Evolutionary conservation across 2,113 vertebrate species (phyloP).

Genomic region (Penelope pileata): DNA sequence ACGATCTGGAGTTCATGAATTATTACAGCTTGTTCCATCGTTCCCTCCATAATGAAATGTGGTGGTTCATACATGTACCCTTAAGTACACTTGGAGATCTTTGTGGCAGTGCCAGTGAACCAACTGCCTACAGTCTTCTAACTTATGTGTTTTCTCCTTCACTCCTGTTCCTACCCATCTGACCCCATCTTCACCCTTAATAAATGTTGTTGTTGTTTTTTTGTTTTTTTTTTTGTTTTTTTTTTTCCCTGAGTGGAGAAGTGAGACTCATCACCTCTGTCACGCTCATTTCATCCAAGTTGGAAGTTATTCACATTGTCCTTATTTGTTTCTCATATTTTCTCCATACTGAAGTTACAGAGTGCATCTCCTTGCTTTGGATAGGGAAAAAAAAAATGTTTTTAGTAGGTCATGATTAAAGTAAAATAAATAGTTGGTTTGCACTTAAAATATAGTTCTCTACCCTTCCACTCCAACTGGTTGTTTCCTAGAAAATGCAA

Average conservation of each 20-base stretch:
- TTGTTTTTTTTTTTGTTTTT: too few species aligned
- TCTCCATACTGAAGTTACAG: not conserved
- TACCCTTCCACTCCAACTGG: not conserved
- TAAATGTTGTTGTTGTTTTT: too few species aligned
- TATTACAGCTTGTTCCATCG: not conserved
- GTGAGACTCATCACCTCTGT: not conserved
- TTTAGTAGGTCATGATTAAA: not conserved
- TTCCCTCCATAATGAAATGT: not conserved
- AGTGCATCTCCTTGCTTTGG: not conserved
- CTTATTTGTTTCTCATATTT: not conserved
- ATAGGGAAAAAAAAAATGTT: not conserved
- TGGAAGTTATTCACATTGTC: not conserved
- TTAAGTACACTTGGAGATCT: not conserved
- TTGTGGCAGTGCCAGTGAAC: not conserved
- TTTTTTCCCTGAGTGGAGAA: not conserved
- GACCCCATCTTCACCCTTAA: not conserved
- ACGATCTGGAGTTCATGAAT: not conserved
- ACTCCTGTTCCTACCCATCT: not conserved
- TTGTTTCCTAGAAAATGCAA: not conserved
- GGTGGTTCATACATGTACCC: not conserved
- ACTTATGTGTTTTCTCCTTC: not conserved
- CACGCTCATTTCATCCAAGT: not conserved
- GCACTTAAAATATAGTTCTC: not conserved
- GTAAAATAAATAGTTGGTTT: not conserved
- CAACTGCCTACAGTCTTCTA: not conserved